Conservation (phyloP, 2,113 vertebrate species). For the Phylloscopus trochiloides region DNA sequence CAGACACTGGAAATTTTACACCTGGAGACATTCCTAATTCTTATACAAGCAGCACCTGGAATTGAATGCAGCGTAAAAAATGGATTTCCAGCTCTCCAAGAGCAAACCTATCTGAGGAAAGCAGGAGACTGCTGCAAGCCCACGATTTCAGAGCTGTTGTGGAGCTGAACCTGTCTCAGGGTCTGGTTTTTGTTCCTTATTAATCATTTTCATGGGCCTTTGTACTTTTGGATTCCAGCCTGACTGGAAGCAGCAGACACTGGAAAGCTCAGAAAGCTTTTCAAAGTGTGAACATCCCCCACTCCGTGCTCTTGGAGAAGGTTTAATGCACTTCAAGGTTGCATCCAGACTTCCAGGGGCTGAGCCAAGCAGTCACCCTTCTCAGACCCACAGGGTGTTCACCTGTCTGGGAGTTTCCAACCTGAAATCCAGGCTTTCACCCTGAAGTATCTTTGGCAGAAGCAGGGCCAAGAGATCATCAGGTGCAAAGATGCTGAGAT, state of each 20-base stretch:
- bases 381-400: background rate
- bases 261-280: background rate
- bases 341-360: background rate
- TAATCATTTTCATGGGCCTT: background rate
- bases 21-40: background rate
- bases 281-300: background rate
- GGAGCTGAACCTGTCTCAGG: background rate
- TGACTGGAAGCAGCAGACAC: background rate
- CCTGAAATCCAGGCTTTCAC: background rate
- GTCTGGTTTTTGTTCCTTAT: constrained; percentile 1
- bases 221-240: constrained; percentile 21
- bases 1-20: background rate
- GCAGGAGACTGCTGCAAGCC: background rate
- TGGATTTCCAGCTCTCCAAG: background rate
- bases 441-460: background rate
- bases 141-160: accelerated
- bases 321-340: background rate
- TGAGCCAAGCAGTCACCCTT: background rate
- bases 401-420: background rate
- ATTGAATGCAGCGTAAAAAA: background rate
- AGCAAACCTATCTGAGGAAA: background rate
- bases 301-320: background rate
- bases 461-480: background rate
- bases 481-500: background rate
- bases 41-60: background rate